Percentiles rank a stretch among this genome's conserved stretches.
Conservation (phyloP, 2,113 vertebrate genomes). For the Nanorana parkeri region DNA sequence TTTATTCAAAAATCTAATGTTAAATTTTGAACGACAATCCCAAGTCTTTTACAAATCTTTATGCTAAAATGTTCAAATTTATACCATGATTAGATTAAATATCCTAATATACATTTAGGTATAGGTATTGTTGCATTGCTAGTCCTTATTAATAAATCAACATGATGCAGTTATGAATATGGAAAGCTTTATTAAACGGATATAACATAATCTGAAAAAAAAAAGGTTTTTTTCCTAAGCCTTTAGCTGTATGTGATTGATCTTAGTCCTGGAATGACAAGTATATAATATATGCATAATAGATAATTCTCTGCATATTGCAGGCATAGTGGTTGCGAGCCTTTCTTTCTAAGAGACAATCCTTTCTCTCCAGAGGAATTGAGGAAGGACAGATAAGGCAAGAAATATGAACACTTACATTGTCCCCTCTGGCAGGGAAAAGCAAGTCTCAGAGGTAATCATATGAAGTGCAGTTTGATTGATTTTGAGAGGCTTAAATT, state of each 20-base stretch:
- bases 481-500: slow-evolving; percentile 36
- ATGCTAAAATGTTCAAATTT: no score
- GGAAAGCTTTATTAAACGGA: no score
- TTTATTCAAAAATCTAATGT: no score
- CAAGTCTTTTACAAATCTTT: no score
- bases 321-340: slow-evolving; percentile 5
- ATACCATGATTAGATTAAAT: no score
- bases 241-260: neutral
- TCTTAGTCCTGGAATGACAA: neutral
- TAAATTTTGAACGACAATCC: no score
- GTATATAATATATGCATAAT: neutral
- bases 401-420: slow-evolving; percentile 24
- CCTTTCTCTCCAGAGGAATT: slow-evolving; percentile 8
- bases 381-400: slow-evolving; percentile 22
- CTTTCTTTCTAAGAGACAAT: slow-evolving; percentile 18
- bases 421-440: slow-evolving; percentile 32
- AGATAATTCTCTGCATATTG: neutral
- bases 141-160: no score
- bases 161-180: no score
- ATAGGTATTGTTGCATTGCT: no score
- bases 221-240: neutral
- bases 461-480: slow-evolving; percentile 27
- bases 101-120: no score
- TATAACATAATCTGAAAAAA: neutral
- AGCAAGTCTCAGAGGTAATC: slow-evolving; percentile 25